Conservation (phyloP, 1,140 invertebrate genomes). For the Diprion similis region DNA sequence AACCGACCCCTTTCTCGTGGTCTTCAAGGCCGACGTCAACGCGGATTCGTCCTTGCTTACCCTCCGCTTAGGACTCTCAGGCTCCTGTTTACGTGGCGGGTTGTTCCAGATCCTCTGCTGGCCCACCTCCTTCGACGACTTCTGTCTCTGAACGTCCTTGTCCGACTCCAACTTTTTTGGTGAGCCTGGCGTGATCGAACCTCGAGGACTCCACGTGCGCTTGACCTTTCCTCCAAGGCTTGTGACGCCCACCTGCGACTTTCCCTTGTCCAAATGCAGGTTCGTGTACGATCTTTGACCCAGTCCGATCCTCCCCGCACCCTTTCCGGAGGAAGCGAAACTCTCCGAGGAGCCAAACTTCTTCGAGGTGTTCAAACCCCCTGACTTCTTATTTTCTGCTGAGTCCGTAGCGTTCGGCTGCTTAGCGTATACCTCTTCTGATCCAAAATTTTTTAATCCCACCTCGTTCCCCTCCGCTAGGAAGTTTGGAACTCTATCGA, state of each 20-base stretch:
- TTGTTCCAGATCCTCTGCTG: conserved; percentile 17
- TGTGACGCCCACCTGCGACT: conserved; percentile 28
- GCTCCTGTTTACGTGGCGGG: conserved; percentile 34
- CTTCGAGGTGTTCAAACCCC: conserved; percentile 32
- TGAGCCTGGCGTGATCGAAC: conserved; percentile 20
- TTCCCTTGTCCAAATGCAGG: conserved; percentile 25
- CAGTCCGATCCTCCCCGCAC: conserved; percentile 6
- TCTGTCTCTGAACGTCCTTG: conserved; percentile 38
- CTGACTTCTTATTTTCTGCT: conserved; percentile 5
- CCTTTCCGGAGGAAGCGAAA: conserved; percentile 26
- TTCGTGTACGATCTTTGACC: conserved; percentile 39
- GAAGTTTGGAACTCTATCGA: too few species aligned
- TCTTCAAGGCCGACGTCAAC: conserved; percentile 34
- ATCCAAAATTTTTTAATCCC: too few species aligned
- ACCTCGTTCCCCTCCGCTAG: too few species aligned
- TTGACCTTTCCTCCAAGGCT: neutral
- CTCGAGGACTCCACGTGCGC: neutral
- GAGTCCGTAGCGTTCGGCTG: conserved; percentile 1
- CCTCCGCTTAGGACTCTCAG: conserved; percentile 42
- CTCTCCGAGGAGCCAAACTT: conserved; percentile 41
- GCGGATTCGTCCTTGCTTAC: conserved; percentile 49
- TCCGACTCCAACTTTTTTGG: conserved; percentile 27
- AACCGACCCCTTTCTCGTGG: conserved; percentile 24
- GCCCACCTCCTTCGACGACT: neutral
- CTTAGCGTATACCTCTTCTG: too few species aligned